These are phyloP conservation scores for Neopelma chrysocephalum DNA, from an alignment of 2,797 vertebrate species.

Conservation along the genomic window DNA sequence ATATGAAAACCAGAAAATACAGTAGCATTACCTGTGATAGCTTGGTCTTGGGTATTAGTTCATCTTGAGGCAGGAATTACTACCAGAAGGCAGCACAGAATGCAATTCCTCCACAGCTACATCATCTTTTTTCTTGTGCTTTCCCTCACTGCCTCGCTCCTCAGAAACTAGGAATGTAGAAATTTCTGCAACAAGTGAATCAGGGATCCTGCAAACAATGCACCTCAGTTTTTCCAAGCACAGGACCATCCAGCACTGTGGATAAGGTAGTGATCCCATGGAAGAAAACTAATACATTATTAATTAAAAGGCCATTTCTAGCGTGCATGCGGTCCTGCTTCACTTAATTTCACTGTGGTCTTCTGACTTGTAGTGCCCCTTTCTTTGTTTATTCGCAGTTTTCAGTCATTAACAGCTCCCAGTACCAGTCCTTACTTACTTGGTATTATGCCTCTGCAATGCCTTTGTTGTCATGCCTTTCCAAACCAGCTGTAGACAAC, in stretches of 20 bases:
- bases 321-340: accelerated
- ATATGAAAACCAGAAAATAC: neutral
- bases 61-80: neutral
- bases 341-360: neutral
- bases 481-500: neutral
- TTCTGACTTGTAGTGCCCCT: neutral
- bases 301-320: neutral
- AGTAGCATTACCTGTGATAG: neutral
- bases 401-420: neutral
- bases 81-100: neutral
- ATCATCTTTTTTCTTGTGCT: neutral
- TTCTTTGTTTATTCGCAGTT: neutral
- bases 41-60: neutral
- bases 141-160: neutral
- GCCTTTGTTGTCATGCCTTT: neutral
- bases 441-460: neutral
- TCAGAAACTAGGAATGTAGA: neutral
- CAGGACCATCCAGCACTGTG: accelerated
- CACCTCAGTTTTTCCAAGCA: neutral
- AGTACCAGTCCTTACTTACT: neutral
- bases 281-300: neutral
- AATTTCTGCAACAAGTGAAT: neutral
- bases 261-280: neutral
- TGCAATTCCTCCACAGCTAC: neutral
- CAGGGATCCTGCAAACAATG: neutral